A percentile compares a stretch with the other conserved stretches of the same genome.
These are phyloP conservation scores for Procapra przewalskii DNA, from an alignment of 2,113 vertebrate species.

Conservation along the genomic window DNA sequence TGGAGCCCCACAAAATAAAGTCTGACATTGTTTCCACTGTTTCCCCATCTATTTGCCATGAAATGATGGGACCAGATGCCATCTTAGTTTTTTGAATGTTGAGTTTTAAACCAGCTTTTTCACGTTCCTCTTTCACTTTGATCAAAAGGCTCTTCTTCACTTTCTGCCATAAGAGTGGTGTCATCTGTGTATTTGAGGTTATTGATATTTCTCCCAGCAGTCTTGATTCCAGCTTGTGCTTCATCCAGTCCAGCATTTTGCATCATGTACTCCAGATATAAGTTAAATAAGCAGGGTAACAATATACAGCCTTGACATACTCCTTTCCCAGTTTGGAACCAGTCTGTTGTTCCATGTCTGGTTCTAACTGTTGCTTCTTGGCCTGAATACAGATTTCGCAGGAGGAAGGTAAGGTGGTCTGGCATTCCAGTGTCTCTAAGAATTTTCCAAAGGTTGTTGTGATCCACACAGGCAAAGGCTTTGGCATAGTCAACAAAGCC, in stretches of 20 bases:
- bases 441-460: not conserved
- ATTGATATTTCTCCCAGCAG: not conserved
- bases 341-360: not conserved
- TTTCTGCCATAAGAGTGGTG: not conserved
- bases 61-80: not conserved
- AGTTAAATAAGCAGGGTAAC: not conserved
- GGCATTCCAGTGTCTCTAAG: not conserved
- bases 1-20: not conserved
- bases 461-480: not conserved
- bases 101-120: not conserved
- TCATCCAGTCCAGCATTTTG: not conserved
- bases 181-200: not conserved
- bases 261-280: not conserved
- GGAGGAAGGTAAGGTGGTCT: not conserved
- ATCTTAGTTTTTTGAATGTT: not conserved
- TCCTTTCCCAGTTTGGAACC: not conserved
- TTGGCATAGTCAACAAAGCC: not conserved
- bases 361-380: not conserved
- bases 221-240: not conserved
- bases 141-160: not conserved
- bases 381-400: not conserved
- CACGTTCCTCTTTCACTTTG: accelerated
- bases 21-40: not conserved
- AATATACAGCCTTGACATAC: not conserved
- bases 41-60: not conserved